Evolutionary conservation across 2,888 invertebrate genomes (phyloP), one percentile per base, ranked within the genome.

Genomic region (Phania funesta): DNA sequence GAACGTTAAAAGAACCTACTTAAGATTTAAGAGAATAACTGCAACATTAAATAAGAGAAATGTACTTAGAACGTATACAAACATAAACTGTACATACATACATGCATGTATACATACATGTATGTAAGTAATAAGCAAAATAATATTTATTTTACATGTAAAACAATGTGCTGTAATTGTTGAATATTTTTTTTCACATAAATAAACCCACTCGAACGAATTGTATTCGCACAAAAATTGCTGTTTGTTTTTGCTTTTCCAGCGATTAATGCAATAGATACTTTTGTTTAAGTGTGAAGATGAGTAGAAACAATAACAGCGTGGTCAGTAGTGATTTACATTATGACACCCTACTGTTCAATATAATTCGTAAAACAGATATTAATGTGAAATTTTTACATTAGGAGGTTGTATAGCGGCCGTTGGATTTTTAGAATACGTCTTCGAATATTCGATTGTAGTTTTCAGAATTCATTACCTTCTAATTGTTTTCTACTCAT

Each of bases 21-120:
- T 67, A 44, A 52, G 52, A 26, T 68, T 60, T 68, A 76, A 76
- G 76, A 76, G 76, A 68, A 60, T 60, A 68, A 76, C 60, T 68
- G 60, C 41, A 68, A 76, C 62, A 62, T 73, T 68, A 24, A 54
- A n/a, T 76, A 68, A 67, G 60, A 76, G 67, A 60, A 60, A 32
- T 44, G 32, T 13, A 56, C 54, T 74, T 65, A 54, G n/a, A 13
- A 38, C n/a, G 35, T n/a, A n/a, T 44, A 7, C 2, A 44, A 29
- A 29, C 29, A 29, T 6, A 7, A 4, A 29, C 7, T 44, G 1
- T 44, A 7, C 13, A 22, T 32, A 52, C 16, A 32, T 22, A 58
- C 4, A 2, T 38, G 48, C 70, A 64, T 41, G 11, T 52, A 9
- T 62, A 56, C 9, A 4, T 44, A 44, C 16, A 16, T 44, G 41